Percentiles rank a stretch among this genome's conserved stretches.
Evolutionary conservation across 1,140 invertebrate species (phyloP).

Genomic region (Trichomalopsis sarcophagae): DNA sequence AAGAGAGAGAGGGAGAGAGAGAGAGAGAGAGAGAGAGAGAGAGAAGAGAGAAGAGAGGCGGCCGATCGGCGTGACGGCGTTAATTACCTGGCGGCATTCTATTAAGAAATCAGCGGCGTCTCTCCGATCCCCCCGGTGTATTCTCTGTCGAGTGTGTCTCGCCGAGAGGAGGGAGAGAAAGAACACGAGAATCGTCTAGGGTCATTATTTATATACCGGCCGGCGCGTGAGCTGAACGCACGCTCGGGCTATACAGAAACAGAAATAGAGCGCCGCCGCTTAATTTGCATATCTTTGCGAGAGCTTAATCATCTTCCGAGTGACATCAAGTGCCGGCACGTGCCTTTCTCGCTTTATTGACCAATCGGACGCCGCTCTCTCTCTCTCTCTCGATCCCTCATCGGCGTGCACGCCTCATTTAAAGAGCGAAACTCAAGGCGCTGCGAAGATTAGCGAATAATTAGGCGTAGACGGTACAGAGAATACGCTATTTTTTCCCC

Average conservation of each 20-base stretch:
- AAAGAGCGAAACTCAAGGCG: conserved; percentile 36
- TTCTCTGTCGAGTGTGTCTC: background rate
- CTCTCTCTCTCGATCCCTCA: background rate
- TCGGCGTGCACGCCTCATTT: conserved; percentile 37
- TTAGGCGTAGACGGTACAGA: conserved; percentile 65
- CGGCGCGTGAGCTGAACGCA: background rate
- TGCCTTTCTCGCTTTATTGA: conserved; percentile 53
- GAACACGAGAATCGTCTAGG: conserved; percentile 37
- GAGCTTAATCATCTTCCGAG: conserved; percentile 55
- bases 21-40: background rate
- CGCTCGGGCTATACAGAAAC: conserved; percentile 7
- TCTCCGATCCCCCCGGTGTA: conserved; percentile 1
- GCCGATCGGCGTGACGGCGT: conserved; percentile 51
- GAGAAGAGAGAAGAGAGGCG: conserved; percentile 8
- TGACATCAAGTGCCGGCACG: conserved; percentile 55
- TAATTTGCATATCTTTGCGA: conserved; percentile 56
- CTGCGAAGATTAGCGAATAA: conserved; percentile 69
- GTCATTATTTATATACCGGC: conserved; percentile 52
- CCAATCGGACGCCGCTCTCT: conserved; percentile 39
- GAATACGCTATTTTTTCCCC: background rate
- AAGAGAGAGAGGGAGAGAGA: background rate
- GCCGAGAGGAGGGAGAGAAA: background rate
- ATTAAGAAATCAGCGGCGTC: conserved; percentile 51
- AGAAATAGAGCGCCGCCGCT: conserved; percentile 51
- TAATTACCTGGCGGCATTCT: conserved; percentile 53